Base-by-base conservation (phyloP, 2,888 invertebrate genomes). In the Crocallis elinguaria region DNA sequence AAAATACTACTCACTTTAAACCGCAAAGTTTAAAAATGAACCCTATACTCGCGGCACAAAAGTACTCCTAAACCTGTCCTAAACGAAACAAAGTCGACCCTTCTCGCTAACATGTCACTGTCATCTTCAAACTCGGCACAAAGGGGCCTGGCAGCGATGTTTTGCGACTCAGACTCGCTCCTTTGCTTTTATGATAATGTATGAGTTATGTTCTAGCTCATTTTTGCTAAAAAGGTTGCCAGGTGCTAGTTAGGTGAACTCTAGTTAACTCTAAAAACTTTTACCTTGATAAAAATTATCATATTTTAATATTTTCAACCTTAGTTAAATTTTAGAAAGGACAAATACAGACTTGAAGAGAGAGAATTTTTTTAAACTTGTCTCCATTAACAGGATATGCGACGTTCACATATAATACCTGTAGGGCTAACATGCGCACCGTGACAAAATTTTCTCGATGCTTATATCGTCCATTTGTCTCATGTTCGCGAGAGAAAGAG, bases 31-130 rank as follows among this genome's bases (percentile, higher is more conserved):
- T 19, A 19, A 3, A 19, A 8, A 9, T 9, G 9, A 25, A 9
- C 9, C 1, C 25, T n/a, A 12, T 4, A 29, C 29, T 29, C n/a
- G n/a, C n/a, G n/a, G 39, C 46, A 45, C 32, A 38, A 52, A 55
- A 50, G 53, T 45, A 48, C 50, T 49, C n/a, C 12, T n/a, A n/a
- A n/a, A n/a, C n/a, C n/a, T n/a, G n/a, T n/a, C 3, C 4, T 25
- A 44, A 41, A 38, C 39, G 41, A 55, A 49, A 48, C 57, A 49
- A 49, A 54, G 55, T 48, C 17, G 38, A 29, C 61, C 48, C 61
- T 60, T 56, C 41, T 44, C 54, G 56, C 54, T 53, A 60, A 62
- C 66, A 65, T 66, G 68, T 64, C 62, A 60, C 41, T 56, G 62
- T 56, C 60, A 57, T 62, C 63, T 63, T 63, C 55, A 65, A 60